Base-by-base conservation (phyloP, 2,888 invertebrate species). In the Eumerus sabulonum region DNA sequence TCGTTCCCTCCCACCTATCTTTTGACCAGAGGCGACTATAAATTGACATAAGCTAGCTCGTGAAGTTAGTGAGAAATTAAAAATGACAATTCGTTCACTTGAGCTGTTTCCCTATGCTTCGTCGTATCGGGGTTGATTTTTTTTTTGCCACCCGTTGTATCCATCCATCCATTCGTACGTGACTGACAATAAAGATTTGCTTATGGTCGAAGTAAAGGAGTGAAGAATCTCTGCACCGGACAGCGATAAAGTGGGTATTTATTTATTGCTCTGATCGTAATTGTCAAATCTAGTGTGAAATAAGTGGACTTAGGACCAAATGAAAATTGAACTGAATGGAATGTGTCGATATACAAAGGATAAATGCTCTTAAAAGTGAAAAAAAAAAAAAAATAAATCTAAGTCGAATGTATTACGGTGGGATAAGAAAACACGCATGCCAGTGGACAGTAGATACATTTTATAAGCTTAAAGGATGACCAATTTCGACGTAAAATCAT, bases 281-380 rank as follows among this genome's bases (percentile, higher is more conserved):
- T 77, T 77, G 77, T 36, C 73, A 68, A 77, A 77, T 77, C 67
- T 77, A 68, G 62, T 77, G 73, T 77, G 77, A 77, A 77, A 77
- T 77, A 68, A 77, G 67, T 73, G 77, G 77, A 77, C 63, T 67
- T 40, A 27, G 3, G 50, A 62, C 56, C 42, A 60, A 14, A 50
- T 11, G 19, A 50, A 64, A 57, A 27, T 27, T 7, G 27, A 57
- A 27, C 7, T 7, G 27, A 27, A 27, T 27, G 27, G 27, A 7
- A 27, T 27, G 27, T 27, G 53, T 59, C 48, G 57, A 56, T 50
- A 68, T 62, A 60, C 36, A 9, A 42, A 45, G 62, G 72, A 72
- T 67, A 62, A 72, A 66, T 45, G 66, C 62, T 67, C 62, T 67
- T 66, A 19, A 63, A 62, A 38, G 27, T 7, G 7, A 27, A 7